Conservation (phyloP, 2,113 vertebrate species). For the Neolamprologus variostigma region DNA sequence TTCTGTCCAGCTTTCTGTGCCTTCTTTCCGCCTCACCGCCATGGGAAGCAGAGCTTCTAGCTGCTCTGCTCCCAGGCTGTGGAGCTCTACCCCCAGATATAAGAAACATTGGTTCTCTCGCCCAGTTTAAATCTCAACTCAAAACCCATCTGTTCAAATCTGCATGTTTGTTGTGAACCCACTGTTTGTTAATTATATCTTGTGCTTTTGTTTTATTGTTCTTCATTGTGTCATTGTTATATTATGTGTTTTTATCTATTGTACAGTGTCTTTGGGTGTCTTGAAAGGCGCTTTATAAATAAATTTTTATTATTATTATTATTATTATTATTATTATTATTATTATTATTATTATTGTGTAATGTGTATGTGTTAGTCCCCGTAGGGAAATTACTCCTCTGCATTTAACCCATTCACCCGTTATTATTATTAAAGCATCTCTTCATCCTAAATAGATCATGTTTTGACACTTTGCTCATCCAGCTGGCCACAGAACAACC, state of each 20-base stretch:
- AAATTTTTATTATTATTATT: neutral
- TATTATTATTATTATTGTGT: fast-evolving
- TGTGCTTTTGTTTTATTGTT: neutral
- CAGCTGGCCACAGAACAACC: neutral
- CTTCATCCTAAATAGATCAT: neutral
- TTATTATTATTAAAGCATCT: neutral
- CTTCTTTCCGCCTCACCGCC: fast-evolving
- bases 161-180: neutral
- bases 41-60: neutral
- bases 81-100: neutral
- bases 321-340: neutral
- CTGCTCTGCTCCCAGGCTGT: neutral
- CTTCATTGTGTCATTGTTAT: neutral
- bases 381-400: neutral
- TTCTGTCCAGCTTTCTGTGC: fast-evolving
- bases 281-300: neutral
- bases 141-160: neutral
- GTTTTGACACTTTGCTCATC: neutral
- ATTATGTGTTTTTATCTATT: neutral
- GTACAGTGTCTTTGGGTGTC: neutral
- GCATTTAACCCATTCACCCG: neutral
- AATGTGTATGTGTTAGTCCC: neutral
- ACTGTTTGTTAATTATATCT: fast-evolving
- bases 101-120: neutral
- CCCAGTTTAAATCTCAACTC: neutral